Base-by-base conservation (phyloP, 2,797 vertebrate species). In the Sorex maritimensis region DNA sequence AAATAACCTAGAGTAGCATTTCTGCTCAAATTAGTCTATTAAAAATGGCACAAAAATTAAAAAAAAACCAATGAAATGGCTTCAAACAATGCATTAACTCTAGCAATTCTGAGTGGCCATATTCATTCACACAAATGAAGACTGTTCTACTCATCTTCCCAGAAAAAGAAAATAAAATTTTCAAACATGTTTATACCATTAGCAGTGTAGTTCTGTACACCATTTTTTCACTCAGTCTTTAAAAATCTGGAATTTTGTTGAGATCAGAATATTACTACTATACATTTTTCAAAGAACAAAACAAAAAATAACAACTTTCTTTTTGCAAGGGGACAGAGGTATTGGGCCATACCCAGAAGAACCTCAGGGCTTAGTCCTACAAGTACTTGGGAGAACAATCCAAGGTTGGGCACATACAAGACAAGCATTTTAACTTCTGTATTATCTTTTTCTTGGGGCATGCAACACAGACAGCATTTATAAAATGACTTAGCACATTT, bases 1-100 rank as follows among this genome's bases (percentile, higher is more conserved):
- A 96, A 95, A 96, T 96, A 96, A 91, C 88, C 80, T 71, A 77
- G 88, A 95, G 74, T 85, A 61, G 23, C 34, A 91, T 94, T 92
- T 93, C 75, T 95, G 34, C 63, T 92, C 92, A 95, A 93, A 89
- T n/a, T 58, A 94, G 38, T 71, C 92, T 90, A 94, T 93, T 90
- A 87, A 95, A 55, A 86, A 82, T 89, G 78, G 81, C 80, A 88
- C 38, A 61, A 91, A 92, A 90, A 69, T 75, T 95, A 91, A 83
- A 46, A 55, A 10, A 65, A 23, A 65, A 26, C 3, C 24, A 65
- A 23, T 65, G 8, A 65, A 79, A 65, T 26, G 69, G 46, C 65
- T 82, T 92, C 80, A 87, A 86, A 84, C 21, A 86, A 94, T 83
- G 72, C 15, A 52, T 94, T 79, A 93, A 72, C 75, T 94, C 63